Evolutionary conservation across 1,140 invertebrate species (phyloP).

Genomic region (Caerostris darwini): DNA sequence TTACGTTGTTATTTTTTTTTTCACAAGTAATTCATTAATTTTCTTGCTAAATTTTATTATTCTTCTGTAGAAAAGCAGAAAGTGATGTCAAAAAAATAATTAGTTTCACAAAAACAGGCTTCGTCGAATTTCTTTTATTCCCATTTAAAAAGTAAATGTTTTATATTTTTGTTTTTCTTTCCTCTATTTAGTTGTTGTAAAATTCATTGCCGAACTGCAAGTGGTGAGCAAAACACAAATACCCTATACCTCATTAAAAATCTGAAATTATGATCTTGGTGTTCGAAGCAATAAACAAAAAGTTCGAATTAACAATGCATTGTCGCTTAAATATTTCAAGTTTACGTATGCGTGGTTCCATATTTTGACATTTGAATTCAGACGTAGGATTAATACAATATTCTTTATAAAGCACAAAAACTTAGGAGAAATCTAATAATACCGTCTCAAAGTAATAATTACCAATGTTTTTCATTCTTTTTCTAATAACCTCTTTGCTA

Average conservation of each 20-base stretch:
- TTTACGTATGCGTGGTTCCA: slow-evolving; percentile 60
- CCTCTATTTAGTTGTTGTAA: background rate
- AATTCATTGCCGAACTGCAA: background rate
- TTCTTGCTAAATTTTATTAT: too few relatives aligned
- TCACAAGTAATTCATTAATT: too few relatives aligned
- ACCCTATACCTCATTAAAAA: slow-evolving; percentile 34
- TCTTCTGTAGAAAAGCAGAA: too few relatives aligned
- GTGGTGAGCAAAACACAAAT: background rate
- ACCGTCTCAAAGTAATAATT: slow-evolving; percentile 73
- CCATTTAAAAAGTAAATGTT: background rate
- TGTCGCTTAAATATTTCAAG: slow-evolving; percentile 61
- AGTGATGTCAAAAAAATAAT: too few relatives aligned
- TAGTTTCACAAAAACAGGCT: too few relatives aligned
- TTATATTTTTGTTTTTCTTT: background rate
- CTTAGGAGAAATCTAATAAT: slow-evolving; percentile 66
- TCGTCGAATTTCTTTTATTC: background rate
- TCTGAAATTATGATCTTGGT: slow-evolving; percentile 17
- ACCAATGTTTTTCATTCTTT: slow-evolving; percentile 69
- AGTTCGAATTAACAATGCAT: slow-evolving; percentile 34
- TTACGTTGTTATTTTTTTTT: too few relatives aligned
- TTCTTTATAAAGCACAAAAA: slow-evolving; percentile 42
- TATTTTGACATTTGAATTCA: slow-evolving; percentile 69
- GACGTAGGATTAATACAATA: slow-evolving; percentile 48
- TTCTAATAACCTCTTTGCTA: slow-evolving; percentile 71
- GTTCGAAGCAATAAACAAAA: slow-evolving; percentile 21